Evolutionary conservation across 2,113 vertebrate genomes (phyloP), one percentile per base, ranked within the genome.

Genomic region (Mesoclemmys tuberculata): DNA sequence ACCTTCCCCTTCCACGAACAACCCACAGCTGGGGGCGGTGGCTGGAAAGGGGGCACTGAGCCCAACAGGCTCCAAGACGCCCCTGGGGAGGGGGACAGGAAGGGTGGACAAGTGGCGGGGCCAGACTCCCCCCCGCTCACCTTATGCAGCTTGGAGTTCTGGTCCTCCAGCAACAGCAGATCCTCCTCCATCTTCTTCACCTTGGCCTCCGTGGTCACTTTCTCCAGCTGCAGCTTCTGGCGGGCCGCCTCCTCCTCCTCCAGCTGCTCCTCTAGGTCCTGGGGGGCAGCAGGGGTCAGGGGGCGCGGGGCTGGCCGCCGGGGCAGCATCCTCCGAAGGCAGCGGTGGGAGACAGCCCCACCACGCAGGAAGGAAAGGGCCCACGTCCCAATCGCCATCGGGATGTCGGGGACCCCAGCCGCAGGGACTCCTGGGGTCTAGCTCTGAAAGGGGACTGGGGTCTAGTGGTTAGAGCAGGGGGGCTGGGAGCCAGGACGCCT

Each of bases 171-270:
- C 38, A 96, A 97, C 64, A 99, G 82, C 81, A 98, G 82, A 74
- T 99, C 98, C 0, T 98, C 98, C 90, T 99, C 98, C 52, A 99
- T 95, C 94, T 99, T 99, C 96, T 99, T 99, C 85, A 99, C 97
- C 97, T 98, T 99, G 14, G 98, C 98, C 96, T 99, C 99, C 2
- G 98, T 96, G 5, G 98, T 98, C 77, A 99, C 99, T 91, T 99
- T 99, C 96, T 99, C 99, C 93, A 99, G 97, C 94, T 99, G 98
- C 90, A 99, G 98, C 96, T 99, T 99, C 98, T 99, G 99, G 85
- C 99, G 97, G 1, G 99, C 98, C 11, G 98, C 98, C 91, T 99
- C 99, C 93, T 99, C 99, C 35, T 99, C 99, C 92, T 99, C 99
- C 35, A 99, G 95, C 94, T 99, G 99, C 87, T 98, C 98, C 96